Conservation (phyloP, 2,797 vertebrate genomes). For the Adrianichthys oophorus region DNA sequence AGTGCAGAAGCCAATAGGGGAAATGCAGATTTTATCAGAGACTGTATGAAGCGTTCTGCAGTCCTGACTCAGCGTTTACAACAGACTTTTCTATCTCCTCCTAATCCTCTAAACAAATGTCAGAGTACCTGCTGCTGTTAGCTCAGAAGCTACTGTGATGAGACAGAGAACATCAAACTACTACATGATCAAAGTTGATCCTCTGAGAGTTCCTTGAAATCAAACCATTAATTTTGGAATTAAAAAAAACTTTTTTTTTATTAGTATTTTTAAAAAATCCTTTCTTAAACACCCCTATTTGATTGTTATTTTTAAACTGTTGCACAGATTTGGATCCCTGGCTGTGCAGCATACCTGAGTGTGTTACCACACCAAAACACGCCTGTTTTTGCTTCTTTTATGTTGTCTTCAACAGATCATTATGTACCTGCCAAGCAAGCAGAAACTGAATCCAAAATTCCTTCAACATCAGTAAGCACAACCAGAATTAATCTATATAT, state of each 20-base stretch:
- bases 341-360: conserved; percentile 8
- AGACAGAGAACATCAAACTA: too few relatives aligned
- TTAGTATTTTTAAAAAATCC: too few relatives aligned
- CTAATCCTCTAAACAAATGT: conserved; percentile 15
- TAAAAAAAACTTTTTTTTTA: too few relatives aligned
- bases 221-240: too few relatives aligned
- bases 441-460: background rate
- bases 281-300: too few relatives aligned
- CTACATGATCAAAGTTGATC: too few relatives aligned
- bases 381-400: conserved; percentile 1
- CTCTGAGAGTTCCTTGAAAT: too few relatives aligned
- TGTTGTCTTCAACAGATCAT: conserved; percentile 22
- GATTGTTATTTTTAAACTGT: too few relatives aligned
- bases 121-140: conserved; percentile 4
- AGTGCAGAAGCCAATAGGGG: conserved; percentile 30
- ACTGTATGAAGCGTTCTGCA: conserved; percentile 31
- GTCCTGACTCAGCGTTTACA: conserved; percentile 29
- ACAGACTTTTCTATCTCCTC: background rate
- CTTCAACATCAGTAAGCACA: too few relatives aligned
- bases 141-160: background rate
- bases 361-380: background rate
- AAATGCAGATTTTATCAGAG: conserved; percentile 28
- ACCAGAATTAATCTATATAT: too few relatives aligned
- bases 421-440: conserved; percentile 11
- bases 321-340: background rate